Base-by-base conservation (phyloP, 1,140 invertebrate genomes). In the Hestina assimilis region DNA sequence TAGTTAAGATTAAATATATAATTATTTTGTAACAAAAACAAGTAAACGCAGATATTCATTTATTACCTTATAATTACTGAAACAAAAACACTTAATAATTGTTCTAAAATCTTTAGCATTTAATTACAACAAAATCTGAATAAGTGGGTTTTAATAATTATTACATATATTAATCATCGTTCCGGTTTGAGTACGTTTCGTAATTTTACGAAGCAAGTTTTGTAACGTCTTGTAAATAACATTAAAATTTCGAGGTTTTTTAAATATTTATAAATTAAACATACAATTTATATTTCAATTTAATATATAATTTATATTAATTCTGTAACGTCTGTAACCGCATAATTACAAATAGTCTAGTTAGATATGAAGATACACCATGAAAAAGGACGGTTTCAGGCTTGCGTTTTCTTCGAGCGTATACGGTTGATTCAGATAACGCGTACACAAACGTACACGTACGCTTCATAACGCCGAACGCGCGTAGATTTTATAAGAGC, bases 51-150 rank as follows among this genome's bases (percentile, higher is more conserved):
- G 33, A 17, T 51, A 40, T 51, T 51, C 47, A 26, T 40, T 35
- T 35, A 51, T 40, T 23, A 40, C 11, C 15, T 40, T 51, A 40
- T 40, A 51, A 51, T 51, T 40, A 51, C 33, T 40, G 21, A 2
- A 40, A 51, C 47, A 40, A 51, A 15, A 40, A 51, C 33, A 40
- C 14, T 11, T 35, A 40, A 21, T 8, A 51, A 23, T 51, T 14
- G 8, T 26, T 11, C 33, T 33, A 51, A 51, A 50, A 51, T 35
- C 47, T 51, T 51, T n/a, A 40, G 38, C 17, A 40, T 51, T 50
- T 51, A 51, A 51, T 14, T 51, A 15, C 24, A 21, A 47, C 45
- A 33, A 35, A 47, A 47, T 46, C 17, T 19, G 21, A 29, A 46
- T 46, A 29, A 47, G 23, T 33, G 19, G n/a, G 6, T 19, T 46